Evolutionary conservation across 2,797 vertebrate genomes (phyloP), one percentile per base, ranked within the genome.

Genomic region (Pipistrellus pipistrellus): DNA sequence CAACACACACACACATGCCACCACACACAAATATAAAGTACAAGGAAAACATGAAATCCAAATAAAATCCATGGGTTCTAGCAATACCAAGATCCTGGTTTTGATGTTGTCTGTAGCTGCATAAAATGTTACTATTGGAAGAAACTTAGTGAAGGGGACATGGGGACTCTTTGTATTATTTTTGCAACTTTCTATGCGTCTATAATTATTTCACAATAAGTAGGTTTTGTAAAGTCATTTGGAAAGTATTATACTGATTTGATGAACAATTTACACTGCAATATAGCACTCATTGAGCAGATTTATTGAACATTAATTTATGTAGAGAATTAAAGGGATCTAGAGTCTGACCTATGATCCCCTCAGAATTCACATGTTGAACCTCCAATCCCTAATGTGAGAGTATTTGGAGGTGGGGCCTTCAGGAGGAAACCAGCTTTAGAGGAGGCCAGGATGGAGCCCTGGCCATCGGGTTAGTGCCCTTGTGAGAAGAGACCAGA

Each of bases 141-240:
- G 38, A 85, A 88, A 73, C n/a, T 38, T 8, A 20, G 17, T 23
- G 27, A 80, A 77, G 86, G 32, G 14, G 48, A 11, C 14, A 32
- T 1, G 25, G 75, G 23, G 1, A 35, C 44, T 57, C 48, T 71
- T 23, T 53, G 0, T 62, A 27, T 72, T 75, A 85, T 73, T 75
- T 94, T 86, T 88, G 30, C n/a, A 57, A 57, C 46, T 92, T 85
- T 14, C 38, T 14, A 0, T 14, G 20, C 91, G 25, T 92, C 48
- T 66, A 13, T 75, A 71, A 91, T 95, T 69, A 92, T 55, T 96
- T 85, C 72, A 76, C 85, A 94, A 71, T 71, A 91, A 59, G 83
- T 72, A 13, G 44, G 15, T 64, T 72, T 41, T 2, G 55, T 55
- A 73, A 35, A 35, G 21, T 62, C 66, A 68, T 53, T 88, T 85